Percentiles rank a stretch among this genome's conserved stretches.
Conservation (phyloP, 2,888 invertebrate genomes). For the Catocala fraxini region DNA sequence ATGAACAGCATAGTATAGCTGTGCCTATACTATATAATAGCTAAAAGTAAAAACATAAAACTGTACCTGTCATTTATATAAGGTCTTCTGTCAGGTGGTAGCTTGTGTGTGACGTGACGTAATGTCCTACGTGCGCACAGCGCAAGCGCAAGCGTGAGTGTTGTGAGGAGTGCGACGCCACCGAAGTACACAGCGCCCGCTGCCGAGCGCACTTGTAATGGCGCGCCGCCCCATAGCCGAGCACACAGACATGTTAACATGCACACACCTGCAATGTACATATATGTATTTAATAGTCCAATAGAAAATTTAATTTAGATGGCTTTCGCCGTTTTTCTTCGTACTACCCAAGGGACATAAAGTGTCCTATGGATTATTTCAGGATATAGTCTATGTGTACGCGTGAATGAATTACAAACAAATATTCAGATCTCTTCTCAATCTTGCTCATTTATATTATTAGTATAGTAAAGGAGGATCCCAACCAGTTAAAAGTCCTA, state of each 20-base stretch:
- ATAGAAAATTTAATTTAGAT: too few species aligned
- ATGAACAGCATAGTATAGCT: too few species aligned
- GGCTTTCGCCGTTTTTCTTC: too few species aligned
- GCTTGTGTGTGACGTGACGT: conserved; percentile 87
- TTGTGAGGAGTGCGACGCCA: conserved; percentile 90
- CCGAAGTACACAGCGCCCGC: conserved; percentile 90
- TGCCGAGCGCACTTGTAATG: conserved; percentile 84
- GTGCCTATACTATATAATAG: too few species aligned
- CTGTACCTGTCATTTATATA: conserved; percentile 85
- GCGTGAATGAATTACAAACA: too few species aligned
- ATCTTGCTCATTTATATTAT: conserved; percentile 17
- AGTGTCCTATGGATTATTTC: too few species aligned
- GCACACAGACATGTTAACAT: conserved; percentile 90
- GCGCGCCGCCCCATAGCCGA: conserved; percentile 89
- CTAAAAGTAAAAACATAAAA: too few species aligned
- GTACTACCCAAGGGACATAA: too few species aligned
- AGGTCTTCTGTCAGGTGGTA: conserved; percentile 87
- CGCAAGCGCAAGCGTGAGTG: conserved; percentile 90
- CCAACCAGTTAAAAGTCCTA: conserved; percentile 90
- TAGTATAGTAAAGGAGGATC: neutral
- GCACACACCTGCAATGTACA: conserved; percentile 86
- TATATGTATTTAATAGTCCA: neutral
- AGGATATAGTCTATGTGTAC: too few species aligned
- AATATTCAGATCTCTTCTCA: too few species aligned
- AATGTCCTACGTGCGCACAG: conserved; percentile 89